Evolutionary conservation across 2,113 vertebrate species (phyloP), one percentile per base, ranked within the genome.

Genomic region (Falcunculus frontatus): DNA sequence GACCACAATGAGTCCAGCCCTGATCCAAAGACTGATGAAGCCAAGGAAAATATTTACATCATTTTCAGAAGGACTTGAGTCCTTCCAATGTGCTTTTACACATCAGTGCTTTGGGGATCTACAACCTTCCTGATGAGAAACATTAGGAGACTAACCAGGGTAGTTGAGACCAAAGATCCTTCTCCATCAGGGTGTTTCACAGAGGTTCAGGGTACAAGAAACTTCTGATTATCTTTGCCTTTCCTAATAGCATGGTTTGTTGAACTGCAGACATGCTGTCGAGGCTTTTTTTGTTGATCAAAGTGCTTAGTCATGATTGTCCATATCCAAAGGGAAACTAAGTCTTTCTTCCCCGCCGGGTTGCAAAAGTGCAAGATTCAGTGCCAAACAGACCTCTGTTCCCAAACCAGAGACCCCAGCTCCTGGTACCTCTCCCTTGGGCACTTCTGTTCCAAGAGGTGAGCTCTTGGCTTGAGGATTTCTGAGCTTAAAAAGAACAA

Each of bases 1-100:
- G 46, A 74, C 9, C 2, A 0, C 1, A 2, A 55, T 5, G 26
- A 86, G 33, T 11, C 10, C 10, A 3, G 25, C 21, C 8, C 49
- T 60, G 46, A 84, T 52, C 27, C 64, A 88, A 80, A 94, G 55
- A 30, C 55, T 80, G 59, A 26, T n/a, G 41, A 94, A 93, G 50
- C 59, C 67, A 93, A 83, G 39, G 42, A 35, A 76, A 89, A 91
- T 16, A 52, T 53, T 60, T 84, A n/a, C 7, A 20, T 33, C 1
- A 6, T 64, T 74, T 85, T 50, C 55, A 70, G 35, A 47, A 57
- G 19, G 23, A n/a, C 27, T 12, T 52, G 19, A 59, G 17, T 84
- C 41, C 42, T 69, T 87, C 59, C 20, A 6, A 35, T 33, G 11
- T 57, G 30, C 32, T 65, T 13, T 72, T 79, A 72, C 2, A 37